Evolutionary conservation across 2,888 invertebrate genomes (phyloP).

Genomic region (Pachymerium ferrugineum): DNA sequence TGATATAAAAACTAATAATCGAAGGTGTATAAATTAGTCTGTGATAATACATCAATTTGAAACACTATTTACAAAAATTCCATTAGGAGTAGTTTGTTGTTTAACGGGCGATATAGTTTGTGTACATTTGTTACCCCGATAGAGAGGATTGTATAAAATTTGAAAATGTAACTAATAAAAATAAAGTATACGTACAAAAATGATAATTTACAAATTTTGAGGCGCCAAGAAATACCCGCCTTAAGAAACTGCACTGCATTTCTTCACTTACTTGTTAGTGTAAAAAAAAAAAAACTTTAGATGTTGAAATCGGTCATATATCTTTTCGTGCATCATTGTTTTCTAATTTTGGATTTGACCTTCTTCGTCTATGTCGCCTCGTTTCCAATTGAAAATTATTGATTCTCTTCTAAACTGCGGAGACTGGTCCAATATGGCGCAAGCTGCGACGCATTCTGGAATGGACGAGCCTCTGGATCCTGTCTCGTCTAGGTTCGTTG

Average conservation of each 20-base stretch:
- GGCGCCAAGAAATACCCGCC: too few species aligned
- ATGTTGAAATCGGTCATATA: too few species aligned
- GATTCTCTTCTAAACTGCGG: not conserved
- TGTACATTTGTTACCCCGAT: not conserved
- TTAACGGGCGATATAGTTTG: not conserved
- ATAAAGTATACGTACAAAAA: not conserved
- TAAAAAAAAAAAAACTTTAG: too few species aligned
- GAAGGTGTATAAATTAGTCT: not conserved
- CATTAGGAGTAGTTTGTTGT: not conserved
- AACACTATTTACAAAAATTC: not conserved
- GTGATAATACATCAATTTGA: not conserved
- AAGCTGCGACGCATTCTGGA: constrained; percentile 35
- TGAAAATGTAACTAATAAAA: not conserved
- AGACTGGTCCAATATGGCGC: constrained; percentile 35
- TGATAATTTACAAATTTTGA: not conserved
- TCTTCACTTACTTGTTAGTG: too few species aligned
- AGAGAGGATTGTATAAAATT: not conserved
- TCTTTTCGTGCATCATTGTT: too few species aligned
- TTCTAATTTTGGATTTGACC: not conserved
- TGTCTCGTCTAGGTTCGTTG: constrained; percentile 35
- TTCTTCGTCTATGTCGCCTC: not conserved
- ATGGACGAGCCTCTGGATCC: constrained; percentile 37
- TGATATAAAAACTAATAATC: not conserved
- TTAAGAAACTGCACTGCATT: too few species aligned
- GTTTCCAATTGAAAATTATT: not conserved